Evolutionary conservation across 2,113 vertebrate genomes (phyloP).

Genomic region (Gambusia affinis): DNA sequence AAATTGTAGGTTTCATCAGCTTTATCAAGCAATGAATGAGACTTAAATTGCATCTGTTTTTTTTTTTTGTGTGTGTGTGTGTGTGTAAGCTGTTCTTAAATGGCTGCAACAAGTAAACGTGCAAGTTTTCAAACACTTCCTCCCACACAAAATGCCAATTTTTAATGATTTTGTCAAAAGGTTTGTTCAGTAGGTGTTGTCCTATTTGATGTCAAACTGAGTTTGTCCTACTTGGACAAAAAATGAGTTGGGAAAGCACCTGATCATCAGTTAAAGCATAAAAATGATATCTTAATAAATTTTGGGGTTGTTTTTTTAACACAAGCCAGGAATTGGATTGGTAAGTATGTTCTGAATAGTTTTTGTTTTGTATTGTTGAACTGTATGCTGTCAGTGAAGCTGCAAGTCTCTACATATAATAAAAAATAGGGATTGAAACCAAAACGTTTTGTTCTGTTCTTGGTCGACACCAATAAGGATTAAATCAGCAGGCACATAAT

Average conservation of each 20-base stretch:
- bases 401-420: constrained; percentile 58
- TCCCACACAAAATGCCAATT: constrained; percentile 55
- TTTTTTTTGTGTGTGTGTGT: too few species aligned
- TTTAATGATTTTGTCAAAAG: constrained; percentile 46
- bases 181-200: constrained; percentile 45
- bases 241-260: neutral
- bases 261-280: constrained; percentile 36
- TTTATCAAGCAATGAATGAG: constrained; percentile 58
- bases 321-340: constrained; percentile 72
- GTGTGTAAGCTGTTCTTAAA: constrained; percentile 58
- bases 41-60: constrained; percentile 51
- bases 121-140: constrained; percentile 28
- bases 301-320: constrained; percentile 11
- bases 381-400: constrained; percentile 71
- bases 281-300: constrained; percentile 24
- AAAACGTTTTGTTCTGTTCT: neutral
- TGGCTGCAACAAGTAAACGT: constrained; percentile 42
- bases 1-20: constrained; percentile 59
- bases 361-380: constrained; percentile 76
- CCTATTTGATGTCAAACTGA: constrained; percentile 52
- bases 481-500: neutral
- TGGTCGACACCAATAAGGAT: neutral
- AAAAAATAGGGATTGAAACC: constrained; percentile 66
- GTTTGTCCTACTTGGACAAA: constrained; percentile 38
- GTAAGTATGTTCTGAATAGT: constrained; percentile 83